Percentiles rank a stretch among this genome's conserved stretches.
These are phyloP conservation scores for Scytalopus superciliaris DNA, from an alignment of 2,113 vertebrate species.

Conservation along the genomic window DNA sequence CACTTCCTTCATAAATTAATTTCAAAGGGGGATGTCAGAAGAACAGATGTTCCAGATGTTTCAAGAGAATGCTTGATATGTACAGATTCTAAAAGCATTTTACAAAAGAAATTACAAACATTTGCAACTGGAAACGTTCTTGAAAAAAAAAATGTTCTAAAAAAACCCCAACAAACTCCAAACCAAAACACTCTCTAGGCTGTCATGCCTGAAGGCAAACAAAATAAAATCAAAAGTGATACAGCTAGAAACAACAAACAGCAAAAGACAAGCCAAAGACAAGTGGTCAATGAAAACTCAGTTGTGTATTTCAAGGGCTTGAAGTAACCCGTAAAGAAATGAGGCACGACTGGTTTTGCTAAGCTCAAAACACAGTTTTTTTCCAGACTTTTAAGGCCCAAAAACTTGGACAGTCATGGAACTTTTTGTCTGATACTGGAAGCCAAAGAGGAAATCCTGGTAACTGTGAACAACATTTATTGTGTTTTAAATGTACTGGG, in stretches of 20 bases:
- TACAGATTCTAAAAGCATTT: background rate
- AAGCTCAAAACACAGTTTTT: background rate
- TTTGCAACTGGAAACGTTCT: background rate
- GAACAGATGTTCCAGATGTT: background rate
- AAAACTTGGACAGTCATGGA: background rate
- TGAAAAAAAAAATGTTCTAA: background rate
- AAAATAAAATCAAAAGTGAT: background rate
- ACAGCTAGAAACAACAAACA: background rate
- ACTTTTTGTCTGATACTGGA: background rate
- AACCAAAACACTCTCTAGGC: background rate
- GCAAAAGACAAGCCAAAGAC: background rate
- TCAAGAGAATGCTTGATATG: background rate
- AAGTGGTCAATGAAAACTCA: background rate
- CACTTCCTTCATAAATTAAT: background rate
- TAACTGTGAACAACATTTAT: constrained; percentile 28
- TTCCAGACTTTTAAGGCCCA: background rate
- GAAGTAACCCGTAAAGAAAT: background rate
- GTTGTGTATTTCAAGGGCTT: background rate
- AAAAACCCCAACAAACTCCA: background rate
- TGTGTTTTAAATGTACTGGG: background rate
- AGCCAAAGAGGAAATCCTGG: constrained; percentile 63
- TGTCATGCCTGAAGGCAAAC: background rate
- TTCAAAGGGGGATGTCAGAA: background rate
- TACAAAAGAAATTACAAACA: background rate
- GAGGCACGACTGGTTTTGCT: background rate